Evolutionary conservation across 2,113 vertebrate species (phyloP).

Genomic region (Pterocles burchelli): DNA sequence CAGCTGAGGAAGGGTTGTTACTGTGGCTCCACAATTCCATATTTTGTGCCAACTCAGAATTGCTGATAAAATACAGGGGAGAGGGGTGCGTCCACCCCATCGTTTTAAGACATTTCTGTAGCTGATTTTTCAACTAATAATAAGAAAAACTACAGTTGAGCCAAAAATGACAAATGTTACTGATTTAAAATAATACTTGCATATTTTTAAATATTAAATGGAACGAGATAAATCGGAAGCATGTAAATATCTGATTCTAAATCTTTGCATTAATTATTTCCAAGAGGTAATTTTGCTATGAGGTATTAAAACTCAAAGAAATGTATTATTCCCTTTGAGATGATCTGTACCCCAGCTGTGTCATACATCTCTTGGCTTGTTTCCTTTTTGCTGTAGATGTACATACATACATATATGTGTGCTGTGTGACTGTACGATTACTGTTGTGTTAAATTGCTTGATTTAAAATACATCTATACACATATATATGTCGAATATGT

Average conservation of each 20-base stretch:
- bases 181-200: constrained; percentile 39
- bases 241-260: constrained; percentile 59
- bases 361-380: constrained; percentile 39
- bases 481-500: not conserved
- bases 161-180: constrained; percentile 49
- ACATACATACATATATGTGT: not conserved
- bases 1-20: not conserved
- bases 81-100: not conserved
- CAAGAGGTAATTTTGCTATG: constrained; percentile 52
- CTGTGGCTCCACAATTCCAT: not conserved
- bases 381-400: constrained; percentile 53
- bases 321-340: constrained; percentile 28
- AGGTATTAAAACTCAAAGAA: constrained; percentile 31
- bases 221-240: constrained; percentile 4
- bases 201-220: constrained; percentile 43
- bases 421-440: not conserved
- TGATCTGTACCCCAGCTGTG: constrained; percentile 31
- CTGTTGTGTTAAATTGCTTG: not conserved
- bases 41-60: constrained; percentile 41
- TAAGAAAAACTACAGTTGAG: constrained; percentile 43
- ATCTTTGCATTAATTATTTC: constrained; percentile 56
- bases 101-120: not conserved
- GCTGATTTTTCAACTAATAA: constrained; percentile 47
- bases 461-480: not conserved
- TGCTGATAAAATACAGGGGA: not conserved